Conservation (phyloP, 2,888 invertebrate genomes). For the Sycophila texana region DNA sequence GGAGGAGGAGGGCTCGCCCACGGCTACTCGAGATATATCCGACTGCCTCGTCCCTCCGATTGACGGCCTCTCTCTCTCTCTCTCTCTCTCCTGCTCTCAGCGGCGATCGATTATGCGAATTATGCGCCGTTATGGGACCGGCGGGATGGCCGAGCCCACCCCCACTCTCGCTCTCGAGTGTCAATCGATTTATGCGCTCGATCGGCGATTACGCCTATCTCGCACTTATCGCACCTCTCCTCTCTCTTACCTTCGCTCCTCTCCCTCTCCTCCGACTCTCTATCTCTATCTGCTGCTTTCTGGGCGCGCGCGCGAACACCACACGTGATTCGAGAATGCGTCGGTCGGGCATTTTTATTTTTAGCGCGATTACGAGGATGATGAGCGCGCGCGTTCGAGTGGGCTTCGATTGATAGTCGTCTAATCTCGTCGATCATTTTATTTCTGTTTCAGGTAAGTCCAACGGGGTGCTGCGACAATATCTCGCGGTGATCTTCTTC, state of each 20-base stretch:
- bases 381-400: neutral
- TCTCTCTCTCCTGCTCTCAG: conserved; percentile 46
- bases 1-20: conserved; percentile 63
- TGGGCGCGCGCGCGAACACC: neutral
- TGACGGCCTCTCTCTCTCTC: conserved; percentile 55
- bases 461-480: neutral
- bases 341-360: neutral
- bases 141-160: conserved; percentile 21
- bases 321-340: neutral
- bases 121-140: conserved; percentile 49
- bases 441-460: conserved; percentile 26
- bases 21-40: conserved; percentile 65
- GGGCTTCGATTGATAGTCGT: conserved; percentile 9
- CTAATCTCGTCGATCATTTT: conserved; percentile 22
- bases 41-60: conserved; percentile 52
- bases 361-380: neutral
- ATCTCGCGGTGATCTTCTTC: neutral
- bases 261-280: neutral
- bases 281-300: neutral
- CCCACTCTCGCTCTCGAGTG: conserved; percentile 11
- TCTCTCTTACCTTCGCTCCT: conserved; percentile 7
- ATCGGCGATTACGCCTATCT: conserved; percentile 45
- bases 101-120: conserved; percentile 55
- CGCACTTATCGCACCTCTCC: conserved; percentile 26
- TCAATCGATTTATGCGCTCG: conserved; percentile 51